Percentiles rank a stretch among this genome's conserved stretches.
Evolutionary conservation across 2,797 vertebrate genomes (phyloP).

Genomic region (Neosilurus mollespiculum): DNA sequence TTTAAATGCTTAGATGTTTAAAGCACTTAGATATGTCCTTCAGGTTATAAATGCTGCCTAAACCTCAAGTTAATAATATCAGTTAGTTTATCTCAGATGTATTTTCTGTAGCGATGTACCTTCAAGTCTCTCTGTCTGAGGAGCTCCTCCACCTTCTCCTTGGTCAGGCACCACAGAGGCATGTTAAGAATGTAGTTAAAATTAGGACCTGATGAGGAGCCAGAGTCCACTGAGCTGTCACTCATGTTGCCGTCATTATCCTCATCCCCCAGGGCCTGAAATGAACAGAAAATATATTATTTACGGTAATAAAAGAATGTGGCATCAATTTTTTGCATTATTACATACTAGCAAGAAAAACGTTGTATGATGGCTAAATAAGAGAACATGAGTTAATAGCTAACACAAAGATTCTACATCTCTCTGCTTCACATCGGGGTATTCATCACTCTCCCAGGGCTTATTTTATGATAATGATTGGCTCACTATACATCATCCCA

Average conservation of each 20-base stretch:
- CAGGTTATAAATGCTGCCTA: too few relatives aligned
- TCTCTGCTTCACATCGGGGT: too few relatives aligned
- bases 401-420: too few relatives aligned
- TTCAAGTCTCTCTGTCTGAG: constrained; percentile 93
- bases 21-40: neutral
- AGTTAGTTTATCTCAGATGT: neutral
- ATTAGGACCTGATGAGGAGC: constrained; percentile 87
- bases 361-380: neutral
- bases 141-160: constrained; percentile 96
- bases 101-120: constrained; percentile 67
- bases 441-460: too few relatives aligned
- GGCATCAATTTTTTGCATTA: too few relatives aligned
- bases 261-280: constrained; percentile 81
- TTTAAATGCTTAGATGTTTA: neutral
- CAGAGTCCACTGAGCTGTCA: constrained; percentile 85
- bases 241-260: constrained; percentile 81
- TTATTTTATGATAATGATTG: too few relatives aligned
- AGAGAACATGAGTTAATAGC: neutral
- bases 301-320: too few relatives aligned
- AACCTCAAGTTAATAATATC: too few relatives aligned
- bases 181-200: constrained; percentile 99
- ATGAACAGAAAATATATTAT: neutral
- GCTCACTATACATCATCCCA: too few relatives aligned
- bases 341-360: too few relatives aligned
- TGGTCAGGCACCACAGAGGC: constrained; percentile 95